A percentile compares a stretch with the other conserved stretches of the same genome.
phyloP scores from a whole-genome alignment of 1,140 invertebrate genomes.

The Branchinecta lynchi region DNA sequence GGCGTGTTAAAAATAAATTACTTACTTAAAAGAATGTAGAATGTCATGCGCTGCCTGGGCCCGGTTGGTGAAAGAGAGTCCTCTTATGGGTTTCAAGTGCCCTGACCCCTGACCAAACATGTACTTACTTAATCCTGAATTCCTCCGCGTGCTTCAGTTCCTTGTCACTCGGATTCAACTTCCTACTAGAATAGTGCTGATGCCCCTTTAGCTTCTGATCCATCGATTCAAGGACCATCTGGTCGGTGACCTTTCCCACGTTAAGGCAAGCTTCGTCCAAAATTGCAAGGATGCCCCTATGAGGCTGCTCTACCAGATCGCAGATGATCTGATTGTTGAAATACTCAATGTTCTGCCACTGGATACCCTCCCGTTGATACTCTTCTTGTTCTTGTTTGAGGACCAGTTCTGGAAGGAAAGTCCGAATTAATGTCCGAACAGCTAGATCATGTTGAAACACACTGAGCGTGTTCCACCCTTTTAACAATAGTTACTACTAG shows the following conservation, averaged over 20 bases:
- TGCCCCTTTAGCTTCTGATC: slow-evolving; percentile 71
- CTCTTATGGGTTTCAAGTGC: background rate
- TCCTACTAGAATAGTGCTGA: slow-evolving; percentile 75
- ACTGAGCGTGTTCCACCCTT: too few species aligned
- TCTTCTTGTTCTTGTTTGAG: slow-evolving; percentile 93
- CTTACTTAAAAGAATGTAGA: too few species aligned
- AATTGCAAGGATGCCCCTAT: slow-evolving; percentile 79
- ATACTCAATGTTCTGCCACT: slow-evolving; percentile 77
- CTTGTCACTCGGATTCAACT: slow-evolving; percentile 63
- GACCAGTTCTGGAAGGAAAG: slow-evolving; percentile 54
- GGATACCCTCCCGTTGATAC: slow-evolving; percentile 77
- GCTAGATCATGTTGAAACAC: too few species aligned
- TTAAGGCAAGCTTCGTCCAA: slow-evolving; percentile 89
- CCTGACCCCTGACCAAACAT: background rate
- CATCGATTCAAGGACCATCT: slow-evolving; percentile 81
- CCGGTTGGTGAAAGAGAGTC: too few species aligned
- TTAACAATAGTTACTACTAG: too few species aligned
- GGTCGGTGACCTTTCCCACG: slow-evolving; percentile 81
- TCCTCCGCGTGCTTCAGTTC: slow-evolving; percentile 59
- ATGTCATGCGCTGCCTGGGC: too few species aligned
- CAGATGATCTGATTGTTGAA: slow-evolving; percentile 69
- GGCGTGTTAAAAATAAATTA: too few species aligned
- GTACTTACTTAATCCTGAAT: slow-evolving; percentile 54
- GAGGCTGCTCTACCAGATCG: slow-evolving; percentile 73
- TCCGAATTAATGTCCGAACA: slow-evolving; percentile 17